Evolutionary conservation across 2,888 invertebrate species (phyloP), one percentile per base, ranked within the genome.

Genomic region (Ctena decussata): DNA sequence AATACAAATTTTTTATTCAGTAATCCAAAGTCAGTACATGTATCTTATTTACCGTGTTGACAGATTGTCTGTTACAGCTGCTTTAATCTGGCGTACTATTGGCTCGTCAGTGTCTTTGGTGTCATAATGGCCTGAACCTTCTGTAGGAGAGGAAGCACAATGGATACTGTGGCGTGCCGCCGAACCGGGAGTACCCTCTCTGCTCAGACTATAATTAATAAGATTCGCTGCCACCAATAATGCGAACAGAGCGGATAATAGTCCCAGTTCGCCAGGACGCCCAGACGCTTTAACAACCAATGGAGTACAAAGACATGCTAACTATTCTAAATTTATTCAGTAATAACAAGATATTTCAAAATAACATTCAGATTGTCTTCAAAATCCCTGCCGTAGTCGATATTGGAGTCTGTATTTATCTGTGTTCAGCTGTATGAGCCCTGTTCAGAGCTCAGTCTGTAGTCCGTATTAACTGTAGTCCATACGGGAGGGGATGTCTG

Each of bases 101-200:
- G 41, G 72, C 6, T 2, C 1, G 27, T 73, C 72, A 44, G 41
- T 30, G 1, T 44, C 72, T 44, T 44, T 18, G 21, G n/a, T 27
- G 72, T 32, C 72, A 73, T 73, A 11, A 44, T 30, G 18, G 5
- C 15, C 27, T 41, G n/a, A 6, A 75, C 15, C 27, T 75, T 49
- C 35, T 53, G 3, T 12, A 30, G 30, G 0, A 75, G 37, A n/a
- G 75, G 80, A 21, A 74, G 27, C 11, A 80, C 75, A 11, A 72
- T 49, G 15, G 79, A 72, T n/a, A 72, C 72, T 72, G 72, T 72
- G 44, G 72, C 72, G 72, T 72, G 72, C 72, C 72, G 72, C 27
- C 72, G 72, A 72, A 6, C 44, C 27, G 72, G 72, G 72, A 44
- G 44, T 11, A 72, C 27, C 44, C 46, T 72, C 72, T 72, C 11